These are phyloP conservation scores for Alviniconcha strummeri DNA, from an alignment of 2,888 invertebrate genomes.

Conservation along the genomic window DNA sequence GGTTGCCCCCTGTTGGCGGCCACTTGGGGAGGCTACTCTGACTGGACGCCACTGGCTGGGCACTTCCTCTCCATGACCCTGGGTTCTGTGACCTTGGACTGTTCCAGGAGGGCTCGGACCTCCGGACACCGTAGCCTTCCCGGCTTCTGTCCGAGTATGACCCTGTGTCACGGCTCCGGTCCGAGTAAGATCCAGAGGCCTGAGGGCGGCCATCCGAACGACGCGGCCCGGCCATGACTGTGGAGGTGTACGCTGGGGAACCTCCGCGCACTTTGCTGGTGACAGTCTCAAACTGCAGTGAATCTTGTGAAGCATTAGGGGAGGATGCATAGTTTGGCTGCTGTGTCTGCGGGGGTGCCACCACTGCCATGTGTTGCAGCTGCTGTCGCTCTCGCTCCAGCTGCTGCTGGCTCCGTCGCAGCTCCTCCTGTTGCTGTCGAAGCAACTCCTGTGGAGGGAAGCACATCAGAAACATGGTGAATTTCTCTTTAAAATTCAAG, in stretches of 20 bases:
- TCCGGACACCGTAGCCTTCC: conserved; percentile 8
- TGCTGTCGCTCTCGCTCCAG: conserved; percentile 46
- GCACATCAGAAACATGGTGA: background rate
- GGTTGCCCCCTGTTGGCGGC: background rate
- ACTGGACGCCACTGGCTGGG: background rate
- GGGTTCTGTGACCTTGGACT: background rate
- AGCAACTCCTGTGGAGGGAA: conserved; percentile 50
- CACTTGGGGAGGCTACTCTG: conserved; percentile 21
- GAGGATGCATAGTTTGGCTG: background rate
- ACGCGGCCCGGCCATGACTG: conserved; percentile 21
- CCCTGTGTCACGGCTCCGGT: background rate
- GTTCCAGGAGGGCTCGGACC: conserved; percentile 18
- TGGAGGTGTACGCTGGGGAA: conserved; percentile 34
- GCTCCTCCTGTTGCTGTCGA: conserved; percentile 51
- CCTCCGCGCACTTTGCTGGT: conserved; percentile 31
- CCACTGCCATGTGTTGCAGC: conserved; percentile 12
- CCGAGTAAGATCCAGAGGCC: background rate
- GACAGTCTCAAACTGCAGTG: conserved; percentile 31
- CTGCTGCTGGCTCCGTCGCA: conserved; percentile 52
- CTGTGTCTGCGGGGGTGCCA: background rate
- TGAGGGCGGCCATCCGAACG: conserved; percentile 9
- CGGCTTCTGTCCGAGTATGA: background rate
- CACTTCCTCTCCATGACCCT: conserved; percentile 2
- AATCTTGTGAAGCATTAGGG: background rate
- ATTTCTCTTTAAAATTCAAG: background rate